Percentiles rank a stretch among this genome's conserved stretches.
Evolutionary conservation across 2,113 vertebrate genomes (phyloP).

Genomic region (Daboia siamensis): DNA sequence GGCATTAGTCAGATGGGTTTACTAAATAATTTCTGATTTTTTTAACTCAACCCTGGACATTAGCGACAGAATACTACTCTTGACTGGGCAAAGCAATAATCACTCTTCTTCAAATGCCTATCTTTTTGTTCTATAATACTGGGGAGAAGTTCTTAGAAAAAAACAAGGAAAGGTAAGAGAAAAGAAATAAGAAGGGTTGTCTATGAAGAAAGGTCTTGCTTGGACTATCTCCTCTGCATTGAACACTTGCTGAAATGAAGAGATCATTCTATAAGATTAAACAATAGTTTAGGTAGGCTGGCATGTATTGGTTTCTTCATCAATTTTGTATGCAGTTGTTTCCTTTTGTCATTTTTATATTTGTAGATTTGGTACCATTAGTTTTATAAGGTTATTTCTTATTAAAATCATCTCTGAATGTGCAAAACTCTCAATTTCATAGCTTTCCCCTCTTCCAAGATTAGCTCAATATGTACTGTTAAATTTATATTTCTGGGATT

Average conservation of each 20-base stretch:
- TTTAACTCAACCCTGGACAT: neutral
- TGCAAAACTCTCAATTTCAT: neutral
- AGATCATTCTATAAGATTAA: neutral
- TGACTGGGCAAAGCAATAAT: neutral
- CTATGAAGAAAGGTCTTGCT: neutral
- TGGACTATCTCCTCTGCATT: neutral
- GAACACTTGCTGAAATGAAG: neutral
- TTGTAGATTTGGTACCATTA: neutral
- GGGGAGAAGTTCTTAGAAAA: neutral
- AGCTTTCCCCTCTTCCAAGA: neutral
- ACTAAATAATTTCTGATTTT: neutral
- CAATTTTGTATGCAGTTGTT: neutral
- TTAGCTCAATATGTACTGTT: neutral
- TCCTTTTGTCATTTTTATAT: neutral
- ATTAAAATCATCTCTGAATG: neutral
- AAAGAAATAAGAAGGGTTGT: neutral
- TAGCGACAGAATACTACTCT: neutral
- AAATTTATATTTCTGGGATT: neutral
- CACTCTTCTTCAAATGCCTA: neutral
- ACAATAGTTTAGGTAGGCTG: neutral
- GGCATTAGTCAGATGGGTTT: neutral
- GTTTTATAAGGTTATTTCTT: neutral
- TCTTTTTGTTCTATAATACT: neutral
- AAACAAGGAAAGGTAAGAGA: neutral
- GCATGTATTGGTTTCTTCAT: neutral